Evolutionary conservation across 1,140 invertebrate species (phyloP).

Genomic region (Luehdorfia chinensis): DNA sequence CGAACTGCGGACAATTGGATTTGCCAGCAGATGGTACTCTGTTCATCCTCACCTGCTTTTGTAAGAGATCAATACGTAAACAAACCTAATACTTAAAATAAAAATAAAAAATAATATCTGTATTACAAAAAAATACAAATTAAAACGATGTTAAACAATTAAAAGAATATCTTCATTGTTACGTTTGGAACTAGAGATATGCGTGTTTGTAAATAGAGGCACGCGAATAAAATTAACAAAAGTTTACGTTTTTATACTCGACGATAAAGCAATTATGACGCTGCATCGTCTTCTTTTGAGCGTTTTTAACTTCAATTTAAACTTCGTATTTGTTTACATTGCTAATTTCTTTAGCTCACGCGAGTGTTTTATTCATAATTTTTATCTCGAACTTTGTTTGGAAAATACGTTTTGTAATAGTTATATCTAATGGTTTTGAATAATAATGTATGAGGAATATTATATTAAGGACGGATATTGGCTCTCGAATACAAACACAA

Average conservation of each 20-base stretch:
- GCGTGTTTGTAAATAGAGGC: too few relatives aligned
- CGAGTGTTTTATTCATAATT: slow-evolving; percentile 18
- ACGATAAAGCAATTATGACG: slow-evolving; percentile 39
- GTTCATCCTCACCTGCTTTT: slow-evolving; percentile 10
- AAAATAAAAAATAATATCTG: not conserved
- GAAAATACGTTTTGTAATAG: too few relatives aligned
- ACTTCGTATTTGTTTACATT: slow-evolving; percentile 32
- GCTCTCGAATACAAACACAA: too few relatives aligned
- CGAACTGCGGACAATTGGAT: slow-evolving; percentile 43
- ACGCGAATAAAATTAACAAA: slow-evolving; percentile 2
- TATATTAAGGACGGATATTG: too few relatives aligned
- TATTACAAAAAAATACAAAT: too few relatives aligned
- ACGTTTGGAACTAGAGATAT: too few relatives aligned
- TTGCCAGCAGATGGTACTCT: slow-evolving; percentile 49
- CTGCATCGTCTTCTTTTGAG: slow-evolving; percentile 23
- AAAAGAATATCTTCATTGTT: too few relatives aligned
- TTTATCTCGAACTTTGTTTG: too few relatives aligned
- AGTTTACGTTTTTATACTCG: slow-evolving; percentile 25
- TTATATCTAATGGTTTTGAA: too few relatives aligned
- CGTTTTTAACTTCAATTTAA: slow-evolving; percentile 31
- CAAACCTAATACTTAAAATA: not conserved
- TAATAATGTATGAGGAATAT: too few relatives aligned
- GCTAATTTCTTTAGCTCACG: slow-evolving; percentile 25
- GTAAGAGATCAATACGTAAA: not conserved
- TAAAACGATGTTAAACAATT: too few relatives aligned